Conservation (phyloP, 2,888 invertebrate species). For the Aradus depressus region DNA sequence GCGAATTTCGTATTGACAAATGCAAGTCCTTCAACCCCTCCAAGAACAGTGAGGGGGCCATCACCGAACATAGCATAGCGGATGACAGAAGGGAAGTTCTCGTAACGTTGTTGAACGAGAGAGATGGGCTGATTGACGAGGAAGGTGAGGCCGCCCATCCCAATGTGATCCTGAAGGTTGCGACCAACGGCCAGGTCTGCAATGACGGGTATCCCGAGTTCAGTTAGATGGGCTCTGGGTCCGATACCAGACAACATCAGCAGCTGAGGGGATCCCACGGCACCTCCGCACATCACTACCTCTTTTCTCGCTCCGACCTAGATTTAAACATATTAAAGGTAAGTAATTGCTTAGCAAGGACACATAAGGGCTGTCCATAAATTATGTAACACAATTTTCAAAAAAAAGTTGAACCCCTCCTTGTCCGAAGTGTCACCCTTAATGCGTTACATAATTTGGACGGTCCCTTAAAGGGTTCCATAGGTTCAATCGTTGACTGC, state of each 20-base stretch:
- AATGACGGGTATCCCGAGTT: conserved; percentile 64
- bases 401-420: too few relatives aligned
- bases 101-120: conserved; percentile 65
- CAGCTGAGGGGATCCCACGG: conserved; percentile 86
- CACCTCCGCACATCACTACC: conserved; percentile 80
- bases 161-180: conserved; percentile 82
- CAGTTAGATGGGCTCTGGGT: conserved; percentile 55
- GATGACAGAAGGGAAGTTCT: conserved; percentile 66
- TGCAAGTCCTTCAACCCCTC: conserved; percentile 48
- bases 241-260: conserved; percentile 84
- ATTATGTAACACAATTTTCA: too few relatives aligned
- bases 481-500: too few relatives aligned
- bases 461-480: too few relatives aligned
- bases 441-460: too few relatives aligned
- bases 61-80: conserved; percentile 73
- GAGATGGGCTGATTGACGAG: conserved; percentile 66
- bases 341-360: neutral
- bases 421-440: too few relatives aligned
- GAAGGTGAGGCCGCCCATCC: conserved; percentile 73
- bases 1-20: conserved; percentile 80
- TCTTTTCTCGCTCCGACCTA: conserved; percentile 58
- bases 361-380: neutral
- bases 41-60: conserved; percentile 74
- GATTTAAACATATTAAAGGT: neutral
- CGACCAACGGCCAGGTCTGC: conserved; percentile 72